Base-by-base conservation (phyloP, 2,797 vertebrate genomes). In the Sebastes nivosus region DNA sequence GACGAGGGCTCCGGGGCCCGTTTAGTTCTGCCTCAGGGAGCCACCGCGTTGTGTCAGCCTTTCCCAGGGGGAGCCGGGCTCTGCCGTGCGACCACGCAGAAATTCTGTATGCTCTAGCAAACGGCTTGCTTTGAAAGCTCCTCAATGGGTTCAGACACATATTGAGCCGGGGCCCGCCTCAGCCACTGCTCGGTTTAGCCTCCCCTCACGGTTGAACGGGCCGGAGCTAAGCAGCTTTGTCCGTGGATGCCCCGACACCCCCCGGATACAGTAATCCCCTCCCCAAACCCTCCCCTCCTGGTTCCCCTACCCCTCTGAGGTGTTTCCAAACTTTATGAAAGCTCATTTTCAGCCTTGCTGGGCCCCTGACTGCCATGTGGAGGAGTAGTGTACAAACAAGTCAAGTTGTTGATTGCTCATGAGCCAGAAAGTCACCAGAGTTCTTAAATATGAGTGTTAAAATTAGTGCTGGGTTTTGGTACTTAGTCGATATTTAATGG, bases 41-140 rank as follows among this genome's bases (percentile, higher is more conserved):
- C 89, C 36, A 36, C 88, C 73, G 92, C 86, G 84, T 93, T 87
- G 89, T 91, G 91, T 95, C 93, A 91, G 93, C 93, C 93, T 95
- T 95, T 96, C 94, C 94, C 95, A 95, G 92, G 91, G 89, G 87
- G 85, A 87, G 91, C 80, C 9, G 70, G 87, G 91, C 89, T 89
- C 89, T 91, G 89, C 88, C 87, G 88, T 92, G 93, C 94, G 88
- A 80, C 93, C 94, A 94, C 89, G 94, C 95, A 96, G 94, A 96
- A 95, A 95, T 89, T 94, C 92, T 94, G 93, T 95, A 81, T 93
- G 93, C 92, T 94, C 92, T 94, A 81, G 94, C 92, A 90, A 93
- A 90, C 63, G 81, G 77, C 82, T 84, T 75, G 91, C 95, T 94
- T 95, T 94, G 91, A 94, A 93, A 93, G 87, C 80, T 77, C 68